Evolutionary conservation across 2,113 vertebrate species (phyloP), one percentile per base, ranked within the genome.

Genomic region (Hipposideros armiger): DNA sequence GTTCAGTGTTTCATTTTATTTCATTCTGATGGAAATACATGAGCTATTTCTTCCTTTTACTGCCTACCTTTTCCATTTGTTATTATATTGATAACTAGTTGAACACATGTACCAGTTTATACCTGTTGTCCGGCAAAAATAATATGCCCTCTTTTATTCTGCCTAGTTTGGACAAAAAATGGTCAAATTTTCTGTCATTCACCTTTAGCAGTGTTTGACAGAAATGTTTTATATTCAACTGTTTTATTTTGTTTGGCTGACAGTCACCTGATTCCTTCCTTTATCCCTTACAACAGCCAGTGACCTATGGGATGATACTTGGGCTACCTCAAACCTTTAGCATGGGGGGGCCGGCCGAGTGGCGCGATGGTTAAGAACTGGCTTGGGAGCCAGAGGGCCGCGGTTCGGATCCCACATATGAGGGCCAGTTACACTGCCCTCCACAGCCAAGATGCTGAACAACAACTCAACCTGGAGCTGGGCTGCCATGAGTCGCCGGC

Each of bases 1-100:
- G 50, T 91, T 88, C 56, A 45, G 22, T 73, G 32, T 50, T 86
- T 90, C 47, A 66, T 93, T 87, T 87, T 32, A 73, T 45, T 93
- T 77, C 20, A 74, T 92, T 96, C 24, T 96, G 52, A 13, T 72
- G 66, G 24, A 78, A 93, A 64, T 89, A 77, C 89, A 62, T 45
- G 26, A 60, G 14, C 30, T 62, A 4, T 64, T 45, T 36, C 30
- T 86, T 76, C n/a, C 58, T 76, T 93, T 86, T 80, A 73, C 26
- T 66, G 85, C 24, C 15, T 80, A 52, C 32, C 11, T 62, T 86
- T 86, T 86, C 72, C 15, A 19, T 72, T 93, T 82, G 24, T 77
- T 93, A 50, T 80, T 62, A 85, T 24, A 4, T 77, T 86, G 66
- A 72, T 66, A 80, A 80, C 26, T 40, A 36, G 19, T 30, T 72